phyloP scores from a whole-genome alignment of 1,140 invertebrate species.

The Panagrolaimus sp. region DNA sequence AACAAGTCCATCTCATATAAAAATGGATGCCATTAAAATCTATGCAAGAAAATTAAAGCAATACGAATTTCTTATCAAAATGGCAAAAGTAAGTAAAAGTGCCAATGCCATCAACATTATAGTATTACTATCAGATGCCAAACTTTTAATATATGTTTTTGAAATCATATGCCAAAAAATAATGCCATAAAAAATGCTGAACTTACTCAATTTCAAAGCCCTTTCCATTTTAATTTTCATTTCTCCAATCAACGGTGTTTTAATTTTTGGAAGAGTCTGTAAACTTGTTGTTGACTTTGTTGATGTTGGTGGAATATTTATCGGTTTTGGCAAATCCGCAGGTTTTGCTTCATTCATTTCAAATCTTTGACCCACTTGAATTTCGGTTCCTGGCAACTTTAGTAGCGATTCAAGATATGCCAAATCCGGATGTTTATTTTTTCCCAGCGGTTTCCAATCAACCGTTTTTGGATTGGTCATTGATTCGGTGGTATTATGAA shows the following conservation, averaged over 20 bases:
- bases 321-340: neutral
- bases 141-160: too few species aligned
- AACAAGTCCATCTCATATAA: too few species aligned
- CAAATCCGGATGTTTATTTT: neutral
- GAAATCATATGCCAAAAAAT: too few species aligned
- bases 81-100: too few species aligned
- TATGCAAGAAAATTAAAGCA: too few species aligned
- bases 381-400: neutral
- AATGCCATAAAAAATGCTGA: too few species aligned
- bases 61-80: too few species aligned
- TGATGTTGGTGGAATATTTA: neutral
- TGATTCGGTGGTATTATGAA: neutral
- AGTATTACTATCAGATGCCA: too few species aligned
- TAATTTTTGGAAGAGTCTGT: neutral
- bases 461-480: neutral
- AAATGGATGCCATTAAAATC: too few species aligned
- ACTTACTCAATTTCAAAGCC: neutral
- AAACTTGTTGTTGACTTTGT: neutral
- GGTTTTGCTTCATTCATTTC: neutral
- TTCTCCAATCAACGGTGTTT: neutral
- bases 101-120: too few species aligned
- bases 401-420: neutral
- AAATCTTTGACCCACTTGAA: neutral
- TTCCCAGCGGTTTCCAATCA: neutral
- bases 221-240: neutral